These are phyloP conservation scores for Centrocercus urophasianus DNA, from an alignment of 2,113 vertebrate genomes.

Conservation along the genomic window DNA sequence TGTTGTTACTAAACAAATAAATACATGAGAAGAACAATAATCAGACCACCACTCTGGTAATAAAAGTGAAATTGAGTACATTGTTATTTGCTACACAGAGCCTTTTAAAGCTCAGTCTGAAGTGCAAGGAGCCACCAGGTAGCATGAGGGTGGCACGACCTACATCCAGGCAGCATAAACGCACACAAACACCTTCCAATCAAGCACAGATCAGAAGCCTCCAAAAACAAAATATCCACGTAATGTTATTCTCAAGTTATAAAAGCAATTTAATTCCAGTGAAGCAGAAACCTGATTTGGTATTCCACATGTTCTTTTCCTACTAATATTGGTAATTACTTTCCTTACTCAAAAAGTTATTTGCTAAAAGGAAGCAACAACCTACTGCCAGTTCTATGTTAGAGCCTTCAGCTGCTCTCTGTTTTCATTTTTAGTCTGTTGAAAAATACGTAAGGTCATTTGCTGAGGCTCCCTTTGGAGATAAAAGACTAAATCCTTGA, in stretches of 20 bases:
- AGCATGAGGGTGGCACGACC: neutral
- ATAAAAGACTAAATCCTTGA: slow-evolving; percentile 51
- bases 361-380: neutral
- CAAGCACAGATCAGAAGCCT: neutral
- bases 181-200: neutral
- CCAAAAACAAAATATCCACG: neutral
- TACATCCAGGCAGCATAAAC: neutral
- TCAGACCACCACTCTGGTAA: neutral
- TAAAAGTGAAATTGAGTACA: neutral
- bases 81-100: neutral
- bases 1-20: too few species aligned
- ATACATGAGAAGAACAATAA: neutral
- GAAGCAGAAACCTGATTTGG: neutral
- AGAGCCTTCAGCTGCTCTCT: neutral
- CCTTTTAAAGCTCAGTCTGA: neutral
- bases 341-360: neutral
- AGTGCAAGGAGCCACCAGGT: neutral
- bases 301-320: neutral
- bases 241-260: neutral
- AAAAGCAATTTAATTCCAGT: neutral
- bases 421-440: neutral
- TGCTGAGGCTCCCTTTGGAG: slow-evolving; percentile 35
- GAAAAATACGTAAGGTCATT: slow-evolving; percentile 12
- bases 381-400: neutral
- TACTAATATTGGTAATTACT: neutral